These are phyloP conservation scores for Bostrychus sinensis DNA, from an alignment of 2,113 vertebrate species.

Conservation along the genomic window DNA sequence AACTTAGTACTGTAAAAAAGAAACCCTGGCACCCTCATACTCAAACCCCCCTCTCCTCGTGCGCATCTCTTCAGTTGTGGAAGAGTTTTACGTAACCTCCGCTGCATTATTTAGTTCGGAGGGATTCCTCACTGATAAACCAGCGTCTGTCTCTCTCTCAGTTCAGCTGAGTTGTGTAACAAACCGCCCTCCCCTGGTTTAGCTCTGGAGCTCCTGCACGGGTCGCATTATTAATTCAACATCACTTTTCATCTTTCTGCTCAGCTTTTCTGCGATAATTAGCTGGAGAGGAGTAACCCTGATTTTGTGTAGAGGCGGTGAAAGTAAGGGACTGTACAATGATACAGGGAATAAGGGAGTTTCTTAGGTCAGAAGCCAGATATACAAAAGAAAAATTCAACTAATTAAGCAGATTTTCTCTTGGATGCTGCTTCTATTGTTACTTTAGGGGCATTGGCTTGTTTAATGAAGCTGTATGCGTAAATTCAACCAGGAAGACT, in stretches of 20 bases:
- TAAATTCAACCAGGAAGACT: no score
- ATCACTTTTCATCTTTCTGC: constrained; percentile 50
- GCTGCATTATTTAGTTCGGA: constrained; percentile 30
- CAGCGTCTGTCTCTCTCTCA: background rate
- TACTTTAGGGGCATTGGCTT: no score
- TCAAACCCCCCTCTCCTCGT: background rate
- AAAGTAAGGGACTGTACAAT: background rate
- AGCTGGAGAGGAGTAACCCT: background rate
- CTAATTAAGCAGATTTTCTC: no score
- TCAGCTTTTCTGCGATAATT: constrained; percentile 31
- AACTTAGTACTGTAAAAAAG: no score
- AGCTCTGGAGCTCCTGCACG: constrained; percentile 24
- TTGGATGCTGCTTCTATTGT: no score
- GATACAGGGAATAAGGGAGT: no score
- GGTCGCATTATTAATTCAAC: constrained; percentile 56
- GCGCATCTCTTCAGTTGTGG: background rate
- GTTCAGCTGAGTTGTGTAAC: constrained; percentile 59
- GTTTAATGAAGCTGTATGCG: no score
- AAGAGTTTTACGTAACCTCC: background rate
- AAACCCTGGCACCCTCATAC: no score
- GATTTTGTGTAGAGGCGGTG: no score
- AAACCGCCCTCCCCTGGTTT: constrained; percentile 3
- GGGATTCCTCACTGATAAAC: constrained; percentile 25
- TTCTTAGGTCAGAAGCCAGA: background rate
- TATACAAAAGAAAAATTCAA: background rate